phyloP scores from a whole-genome alignment of 37 sponge, comb jelly and placozoan genomes.

The Mnemiopsis leidyi region DNA sequence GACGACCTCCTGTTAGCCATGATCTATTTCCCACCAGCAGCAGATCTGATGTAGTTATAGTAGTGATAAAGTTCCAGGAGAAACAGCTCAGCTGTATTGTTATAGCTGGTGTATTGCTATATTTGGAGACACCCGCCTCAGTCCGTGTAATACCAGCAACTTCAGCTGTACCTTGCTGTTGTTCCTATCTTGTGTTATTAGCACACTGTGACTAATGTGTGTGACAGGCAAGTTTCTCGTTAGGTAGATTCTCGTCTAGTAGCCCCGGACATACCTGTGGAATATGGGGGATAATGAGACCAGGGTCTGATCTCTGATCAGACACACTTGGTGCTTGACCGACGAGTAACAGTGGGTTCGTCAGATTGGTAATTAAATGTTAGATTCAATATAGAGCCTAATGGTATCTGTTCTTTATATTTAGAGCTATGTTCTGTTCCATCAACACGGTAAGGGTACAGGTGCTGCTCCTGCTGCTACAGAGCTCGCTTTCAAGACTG shows the following conservation, averaged over 20 bases:
- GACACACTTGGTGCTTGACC: neutral
- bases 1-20: slow-evolving; percentile 9
- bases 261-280: neutral
- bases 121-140: neutral
- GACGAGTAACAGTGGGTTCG: neutral
- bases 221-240: no score
- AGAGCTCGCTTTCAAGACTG: neutral
- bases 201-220: no score
- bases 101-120: no score
- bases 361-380: neutral
- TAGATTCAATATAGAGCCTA: neutral
- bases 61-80: no score
- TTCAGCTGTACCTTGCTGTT: neutral
- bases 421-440: no score
- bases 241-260: neutral
- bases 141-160: neutral
- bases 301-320: neutral
- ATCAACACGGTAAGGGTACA: no score
- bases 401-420: no score
- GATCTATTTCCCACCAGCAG: neutral
- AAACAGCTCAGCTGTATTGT: no score
- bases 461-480: no score
- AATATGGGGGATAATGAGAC: no score
- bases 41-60: neutral
- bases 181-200: neutral